phyloP scores from a whole-genome alignment of 2,797 vertebrate genomes.

The Pseudochaenichthys georgianus region DNA sequence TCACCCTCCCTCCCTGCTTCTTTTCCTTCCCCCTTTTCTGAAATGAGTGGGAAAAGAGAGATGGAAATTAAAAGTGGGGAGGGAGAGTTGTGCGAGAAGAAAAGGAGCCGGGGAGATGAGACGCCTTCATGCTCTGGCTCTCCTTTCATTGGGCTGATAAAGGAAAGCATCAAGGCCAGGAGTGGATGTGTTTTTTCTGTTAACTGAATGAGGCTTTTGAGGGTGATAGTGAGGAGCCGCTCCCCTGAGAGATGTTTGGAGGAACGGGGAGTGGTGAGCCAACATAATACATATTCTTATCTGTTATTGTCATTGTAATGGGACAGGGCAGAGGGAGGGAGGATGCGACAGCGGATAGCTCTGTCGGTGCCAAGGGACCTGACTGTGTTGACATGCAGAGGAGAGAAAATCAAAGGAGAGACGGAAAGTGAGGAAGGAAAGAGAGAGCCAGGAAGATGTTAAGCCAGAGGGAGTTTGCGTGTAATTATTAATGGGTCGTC shows the following conservation, averaged over 20 bases:
- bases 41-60: constrained; percentile 77
- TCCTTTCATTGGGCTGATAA: constrained; percentile 83
- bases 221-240: constrained; percentile 80
- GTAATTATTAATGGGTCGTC: constrained; percentile 78
- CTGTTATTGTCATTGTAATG: constrained; percentile 86
- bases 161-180: constrained; percentile 80
- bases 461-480: constrained; percentile 75
- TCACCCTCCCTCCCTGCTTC: constrained; percentile 43
- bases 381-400: constrained; percentile 82
- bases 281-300: constrained; percentile 87
- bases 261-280: constrained; percentile 82
- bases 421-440: constrained; percentile 57
- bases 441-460: constrained; percentile 62
- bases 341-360: constrained; percentile 78
- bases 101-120: constrained; percentile 77
- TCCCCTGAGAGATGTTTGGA: constrained; percentile 83
- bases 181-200: constrained; percentile 74
- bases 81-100: constrained; percentile 75
- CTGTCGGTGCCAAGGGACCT: constrained; percentile 76
- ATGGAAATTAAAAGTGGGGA: constrained; percentile 81
- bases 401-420: constrained; percentile 77
- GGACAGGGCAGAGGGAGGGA: constrained; percentile 78
- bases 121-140: constrained; percentile 76
- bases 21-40: constrained; percentile 65
- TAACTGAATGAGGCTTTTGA: constrained; percentile 81